Conservation (phyloP, 2,797 vertebrate species). For the Threskiornis aethiopicus region DNA sequence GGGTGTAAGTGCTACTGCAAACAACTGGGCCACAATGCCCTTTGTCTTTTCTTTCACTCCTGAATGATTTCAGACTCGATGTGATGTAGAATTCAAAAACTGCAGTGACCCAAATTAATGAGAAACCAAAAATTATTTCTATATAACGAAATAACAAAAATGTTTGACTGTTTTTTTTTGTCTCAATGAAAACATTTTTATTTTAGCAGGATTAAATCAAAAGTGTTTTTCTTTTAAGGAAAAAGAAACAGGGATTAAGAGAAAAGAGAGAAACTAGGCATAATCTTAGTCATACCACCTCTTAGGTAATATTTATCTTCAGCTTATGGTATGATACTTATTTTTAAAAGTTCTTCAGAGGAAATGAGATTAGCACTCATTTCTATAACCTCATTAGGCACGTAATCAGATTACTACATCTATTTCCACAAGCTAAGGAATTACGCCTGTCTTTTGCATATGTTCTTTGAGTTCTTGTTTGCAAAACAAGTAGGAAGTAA, state of each 20-base stretch:
- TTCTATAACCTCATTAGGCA: background rate
- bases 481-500: background rate
- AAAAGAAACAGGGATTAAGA: background rate
- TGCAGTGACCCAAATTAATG: background rate
- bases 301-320: background rate
- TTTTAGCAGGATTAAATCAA: background rate
- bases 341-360: slow-evolving; percentile 7
- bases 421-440: background rate
- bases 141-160: background rate
- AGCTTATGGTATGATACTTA: background rate
- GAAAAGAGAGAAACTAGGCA: background rate
- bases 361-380: background rate
- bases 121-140: background rate
- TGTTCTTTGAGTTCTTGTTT: background rate
- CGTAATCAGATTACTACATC: background rate
- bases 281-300: background rate
- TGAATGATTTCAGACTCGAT: background rate
- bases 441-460: background rate
- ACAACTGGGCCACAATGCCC: background rate
- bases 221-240: background rate
- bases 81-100: background rate
- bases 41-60: background rate
- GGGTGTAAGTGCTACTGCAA: background rate
- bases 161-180: background rate
- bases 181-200: background rate